Evolutionary conservation across 2,888 invertebrate species (phyloP), one percentile per base, ranked within the genome.

Genomic region (Conistra vaccinii): DNA sequence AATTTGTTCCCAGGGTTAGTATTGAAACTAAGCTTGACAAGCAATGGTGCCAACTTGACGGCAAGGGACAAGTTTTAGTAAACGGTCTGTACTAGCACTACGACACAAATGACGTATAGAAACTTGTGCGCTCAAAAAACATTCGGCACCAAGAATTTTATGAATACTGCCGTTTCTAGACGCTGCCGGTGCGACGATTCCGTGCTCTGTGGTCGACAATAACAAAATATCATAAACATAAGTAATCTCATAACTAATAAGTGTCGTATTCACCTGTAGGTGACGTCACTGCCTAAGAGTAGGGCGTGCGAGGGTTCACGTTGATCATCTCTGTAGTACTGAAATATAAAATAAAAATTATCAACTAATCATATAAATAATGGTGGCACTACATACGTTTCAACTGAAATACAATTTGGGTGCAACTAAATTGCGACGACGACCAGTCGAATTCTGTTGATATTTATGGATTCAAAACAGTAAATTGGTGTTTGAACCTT

Each of bases 241-340:
- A 65, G 2, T 72, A 72, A 76, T 82, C 68, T 81, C 71, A 55
- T 60, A 71, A 61, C 26, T 29, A 45, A 17, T 29, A 61, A 51
- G 32, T 48, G 58, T 60, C 12, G 70, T 73, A 42, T 66, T 84
- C 58, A 68, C 71, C 66, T 66, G 32, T 1, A 23, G 58, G 17
- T 60, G 73, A 61, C 69, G 53, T 69, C 65, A 55, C 55, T 20
- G 57, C 61, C 96, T 97, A 98, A 86, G 98, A 98, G 93, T 98
- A 99, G 23, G 98, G 98, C 51, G 99, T 98, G 89, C 98, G 97
- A 57, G 98, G 98, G 92, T 98, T 98, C 69, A 99, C 98, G 94
- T 98, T 98, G 91, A 98, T 98, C 98, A 99, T 98, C 96, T 99
- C 99, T 88, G 98, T 98, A 65, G 98, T 98, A 94, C 99, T 99